Evolutionary conservation across 2,797 vertebrate genomes (phyloP).

Genomic region (Notamacropus eugenii): DNA sequence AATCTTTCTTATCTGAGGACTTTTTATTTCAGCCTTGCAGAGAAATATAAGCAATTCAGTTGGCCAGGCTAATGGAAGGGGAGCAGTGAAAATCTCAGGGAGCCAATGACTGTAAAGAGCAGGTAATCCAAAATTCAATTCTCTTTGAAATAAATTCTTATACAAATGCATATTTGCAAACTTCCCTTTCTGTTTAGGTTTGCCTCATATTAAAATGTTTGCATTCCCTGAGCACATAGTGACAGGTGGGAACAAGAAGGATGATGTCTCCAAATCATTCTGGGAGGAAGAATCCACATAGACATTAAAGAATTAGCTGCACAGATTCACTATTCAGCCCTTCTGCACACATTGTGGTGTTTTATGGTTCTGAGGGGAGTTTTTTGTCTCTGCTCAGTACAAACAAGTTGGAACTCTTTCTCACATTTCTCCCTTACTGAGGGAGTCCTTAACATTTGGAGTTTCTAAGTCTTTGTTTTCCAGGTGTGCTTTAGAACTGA

Average conservation of each 20-base stretch:
- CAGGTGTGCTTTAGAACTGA: not conserved
- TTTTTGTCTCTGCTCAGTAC: not conserved
- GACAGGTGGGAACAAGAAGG: constrained; percentile 36
- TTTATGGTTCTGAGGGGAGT: not conserved
- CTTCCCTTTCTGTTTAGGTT: constrained; percentile 11
- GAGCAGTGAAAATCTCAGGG: constrained; percentile 14
- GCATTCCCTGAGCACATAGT: constrained; percentile 2
- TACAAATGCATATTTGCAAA: not conserved
- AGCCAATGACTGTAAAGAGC: not conserved
- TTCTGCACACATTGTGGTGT: not conserved
- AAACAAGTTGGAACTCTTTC: not conserved
- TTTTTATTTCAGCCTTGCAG: constrained; percentile 23
- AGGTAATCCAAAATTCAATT: not conserved
- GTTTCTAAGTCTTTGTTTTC: not conserved
- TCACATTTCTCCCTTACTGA: not conserved
- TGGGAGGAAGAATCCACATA: constrained; percentile 20
- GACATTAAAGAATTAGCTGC: constrained; percentile 29
- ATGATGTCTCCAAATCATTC: not conserved
- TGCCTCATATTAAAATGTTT: constrained; percentile 32
- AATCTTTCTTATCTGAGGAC: not conserved
- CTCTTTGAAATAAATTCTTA: not conserved
- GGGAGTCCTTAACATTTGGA: not conserved
- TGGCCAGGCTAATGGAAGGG: not conserved
- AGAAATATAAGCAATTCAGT: not conserved
- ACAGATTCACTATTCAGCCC: not conserved